A percentile compares a stretch with the other conserved stretches of the same genome.
Conservation (phyloP, 1,140 invertebrate species). For the Hypsibius dujardini region DNA sequence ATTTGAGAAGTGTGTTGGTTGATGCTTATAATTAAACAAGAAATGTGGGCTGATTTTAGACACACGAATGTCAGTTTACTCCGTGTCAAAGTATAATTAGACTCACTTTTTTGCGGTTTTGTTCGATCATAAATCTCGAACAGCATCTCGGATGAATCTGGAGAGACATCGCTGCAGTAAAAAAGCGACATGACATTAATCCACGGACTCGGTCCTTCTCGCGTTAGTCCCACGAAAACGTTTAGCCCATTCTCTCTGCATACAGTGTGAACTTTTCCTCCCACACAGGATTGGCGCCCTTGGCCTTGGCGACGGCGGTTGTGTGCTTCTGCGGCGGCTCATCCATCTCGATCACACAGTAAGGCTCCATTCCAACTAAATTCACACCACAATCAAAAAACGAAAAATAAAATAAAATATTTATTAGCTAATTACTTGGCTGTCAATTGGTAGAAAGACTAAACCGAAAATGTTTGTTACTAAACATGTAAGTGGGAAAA, state of each 20-base stretch:
- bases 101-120: slow-evolving; percentile 21
- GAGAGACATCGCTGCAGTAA: slow-evolving; percentile 54
- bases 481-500: too few relatives aligned
- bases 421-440: too few relatives aligned
- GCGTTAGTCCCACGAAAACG: slow-evolving; percentile 1
- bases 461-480: too few relatives aligned
- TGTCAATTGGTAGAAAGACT: too few relatives aligned
- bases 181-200: slow-evolving; percentile 23
- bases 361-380: slow-evolving; percentile 51
- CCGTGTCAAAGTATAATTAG: too few relatives aligned
- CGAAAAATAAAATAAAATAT: too few relatives aligned
- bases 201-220: slow-evolving; percentile 4
- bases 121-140: slow-evolving; percentile 77
- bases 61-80: too few relatives aligned
- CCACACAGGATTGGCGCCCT: slow-evolving; percentile 54
- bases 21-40: too few relatives aligned
- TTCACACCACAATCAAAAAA: too few relatives aligned
- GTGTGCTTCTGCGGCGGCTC: slow-evolving; percentile 82
- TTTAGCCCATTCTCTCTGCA: slow-evolving; percentile 37
- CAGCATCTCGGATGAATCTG: slow-evolving; percentile 63
- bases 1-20: too few relatives aligned
- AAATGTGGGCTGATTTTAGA: too few relatives aligned
- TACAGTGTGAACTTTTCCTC: slow-evolving; percentile 94
- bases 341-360: slow-evolving; percentile 80
- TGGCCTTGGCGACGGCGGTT: slow-evolving; percentile 56